Conservation (phyloP, 2,888 invertebrate genomes). For the Trissolcus japonicus region DNA sequence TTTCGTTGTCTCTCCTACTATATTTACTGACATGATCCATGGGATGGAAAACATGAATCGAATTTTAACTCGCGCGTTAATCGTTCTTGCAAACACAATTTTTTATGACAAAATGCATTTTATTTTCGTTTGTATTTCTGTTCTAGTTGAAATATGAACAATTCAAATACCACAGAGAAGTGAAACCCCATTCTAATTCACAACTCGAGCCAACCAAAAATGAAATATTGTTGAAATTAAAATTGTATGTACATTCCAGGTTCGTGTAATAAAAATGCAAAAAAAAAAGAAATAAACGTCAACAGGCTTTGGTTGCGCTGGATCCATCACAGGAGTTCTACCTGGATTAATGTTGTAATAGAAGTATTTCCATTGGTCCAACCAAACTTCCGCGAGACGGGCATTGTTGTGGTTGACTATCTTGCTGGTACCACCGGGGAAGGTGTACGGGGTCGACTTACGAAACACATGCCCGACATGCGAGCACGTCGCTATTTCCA, state of each 20-base stretch:
- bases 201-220: too few species aligned
- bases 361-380: constrained; percentile 97
- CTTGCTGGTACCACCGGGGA: constrained; percentile 92
- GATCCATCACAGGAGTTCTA: constrained; percentile 62
- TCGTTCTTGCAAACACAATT: too few species aligned
- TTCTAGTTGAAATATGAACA: too few species aligned
- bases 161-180: too few species aligned
- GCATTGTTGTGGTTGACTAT: constrained; percentile 93
- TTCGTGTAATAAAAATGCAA: constrained; percentile 12
- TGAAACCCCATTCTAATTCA: too few species aligned
- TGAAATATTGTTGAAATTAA: not conserved
- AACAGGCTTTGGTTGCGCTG: constrained; percentile 31
- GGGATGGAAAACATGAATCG: too few species aligned
- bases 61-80: too few species aligned
- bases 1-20: not conserved
- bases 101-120: too few species aligned
- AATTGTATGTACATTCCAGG: not conserved
- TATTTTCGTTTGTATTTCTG: too few species aligned
- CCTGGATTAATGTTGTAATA: constrained; percentile 90
- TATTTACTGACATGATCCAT: constrained; percentile 1
- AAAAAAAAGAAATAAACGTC: constrained; percentile 12
- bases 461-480: constrained; percentile 96
- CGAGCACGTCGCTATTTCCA: constrained; percentile 94
- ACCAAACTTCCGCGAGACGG: constrained; percentile 96
- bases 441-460: constrained; percentile 95